Percentiles rank a stretch among this genome's conserved stretches.
These are phyloP conservation scores for Gymnarchus niloticus DNA, from an alignment of 2,113 vertebrate genomes.

Conservation along the genomic window DNA sequence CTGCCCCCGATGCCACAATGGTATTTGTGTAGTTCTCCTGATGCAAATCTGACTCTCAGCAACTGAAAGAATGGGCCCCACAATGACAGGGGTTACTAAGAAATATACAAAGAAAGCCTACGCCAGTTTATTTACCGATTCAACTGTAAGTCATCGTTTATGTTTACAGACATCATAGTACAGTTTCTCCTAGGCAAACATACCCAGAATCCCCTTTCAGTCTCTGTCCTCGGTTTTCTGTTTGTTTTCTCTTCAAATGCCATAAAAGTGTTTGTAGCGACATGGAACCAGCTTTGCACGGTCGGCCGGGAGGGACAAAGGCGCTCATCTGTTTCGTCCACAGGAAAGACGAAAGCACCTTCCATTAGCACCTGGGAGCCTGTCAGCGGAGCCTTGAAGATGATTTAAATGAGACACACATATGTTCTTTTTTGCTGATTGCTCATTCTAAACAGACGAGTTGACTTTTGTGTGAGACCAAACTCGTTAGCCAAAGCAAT, in stretches of 20 bases:
- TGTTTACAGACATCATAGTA: background rate
- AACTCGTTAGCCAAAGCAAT: background rate
- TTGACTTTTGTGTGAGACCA: too few relatives aligned
- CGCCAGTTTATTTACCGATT: background rate
- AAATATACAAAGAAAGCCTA: background rate
- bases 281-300: background rate
- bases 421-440: background rate
- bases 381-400: background rate
- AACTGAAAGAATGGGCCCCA: too few relatives aligned
- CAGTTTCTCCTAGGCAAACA: background rate
- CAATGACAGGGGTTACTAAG: too few relatives aligned
- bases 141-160: background rate
- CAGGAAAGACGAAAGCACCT: too few relatives aligned
- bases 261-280: background rate
- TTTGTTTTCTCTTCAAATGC: background rate
- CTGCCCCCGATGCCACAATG: too few relatives aligned
- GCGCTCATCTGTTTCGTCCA: too few relatives aligned
- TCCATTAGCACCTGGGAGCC: background rate
- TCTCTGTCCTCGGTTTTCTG: background rate
- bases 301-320: background rate
- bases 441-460: background rate
- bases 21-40: too few relatives aligned
- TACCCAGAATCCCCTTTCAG: background rate
- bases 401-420: background rate
- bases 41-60: background rate